Percentiles rank a stretch among this genome's conserved stretches.
These are phyloP conservation scores for Pygocentrus nattereri DNA, from an alignment of 2,797 vertebrate genomes.

Conservation along the genomic window DNA sequence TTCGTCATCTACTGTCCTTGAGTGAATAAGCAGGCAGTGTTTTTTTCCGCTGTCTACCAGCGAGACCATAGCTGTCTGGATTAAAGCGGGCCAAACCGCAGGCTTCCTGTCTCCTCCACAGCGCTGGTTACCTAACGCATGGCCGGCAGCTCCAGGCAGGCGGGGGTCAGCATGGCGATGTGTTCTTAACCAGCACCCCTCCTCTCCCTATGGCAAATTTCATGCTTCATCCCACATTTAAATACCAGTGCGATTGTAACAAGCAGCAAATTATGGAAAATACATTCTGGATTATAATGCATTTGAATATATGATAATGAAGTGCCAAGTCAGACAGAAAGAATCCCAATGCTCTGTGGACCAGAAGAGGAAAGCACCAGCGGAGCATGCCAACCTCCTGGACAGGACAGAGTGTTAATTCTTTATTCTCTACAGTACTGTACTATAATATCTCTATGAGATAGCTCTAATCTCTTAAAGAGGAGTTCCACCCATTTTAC, in stretches of 20 bases:
- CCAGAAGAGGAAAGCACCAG: not conserved
- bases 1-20: not conserved
- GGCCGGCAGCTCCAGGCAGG: not conserved
- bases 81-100: not conserved
- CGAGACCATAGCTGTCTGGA: not conserved
- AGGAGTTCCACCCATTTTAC: too few species aligned
- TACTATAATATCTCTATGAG: too few species aligned
- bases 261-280: slow-evolving; percentile 55
- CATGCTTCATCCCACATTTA: slow-evolving; percentile 60
- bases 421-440: not conserved
- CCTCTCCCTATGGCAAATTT: slow-evolving; percentile 52
- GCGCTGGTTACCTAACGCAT: not conserved
- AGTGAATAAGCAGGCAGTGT: not conserved
- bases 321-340: slow-evolving; percentile 52
- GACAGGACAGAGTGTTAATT: not conserved
- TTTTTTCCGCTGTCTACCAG: not conserved
- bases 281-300: slow-evolving; percentile 37
- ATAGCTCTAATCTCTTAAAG: too few species aligned
- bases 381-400: not conserved
- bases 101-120: not conserved
- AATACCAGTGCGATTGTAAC: slow-evolving; percentile 52
- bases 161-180: not conserved
- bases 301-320: slow-evolving; percentile 66
- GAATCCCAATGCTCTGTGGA: not conserved
- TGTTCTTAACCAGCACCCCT: slow-evolving; percentile 3